These are phyloP conservation scores for Neodiprion pinetum DNA, from an alignment of 1,140 invertebrate species.

Conservation along the genomic window DNA sequence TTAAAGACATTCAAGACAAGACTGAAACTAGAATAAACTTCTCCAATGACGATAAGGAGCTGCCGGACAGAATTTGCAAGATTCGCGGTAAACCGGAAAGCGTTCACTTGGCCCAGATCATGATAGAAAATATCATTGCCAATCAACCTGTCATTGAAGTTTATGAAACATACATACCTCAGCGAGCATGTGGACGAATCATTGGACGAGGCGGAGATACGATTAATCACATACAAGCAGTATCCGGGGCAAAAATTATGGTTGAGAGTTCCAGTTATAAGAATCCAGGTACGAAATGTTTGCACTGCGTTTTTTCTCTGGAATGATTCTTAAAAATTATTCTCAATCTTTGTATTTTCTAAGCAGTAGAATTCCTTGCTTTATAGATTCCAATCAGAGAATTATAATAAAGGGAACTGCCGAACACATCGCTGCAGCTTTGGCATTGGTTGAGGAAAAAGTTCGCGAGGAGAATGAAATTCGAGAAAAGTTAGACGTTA, in stretches of 20 bases:
- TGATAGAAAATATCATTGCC: constrained; percentile 75
- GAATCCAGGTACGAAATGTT: constrained; percentile 27
- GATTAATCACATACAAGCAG: constrained; percentile 72
- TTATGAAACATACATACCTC: constrained; percentile 71
- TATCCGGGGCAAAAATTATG: constrained; percentile 70
- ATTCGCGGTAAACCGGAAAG: constrained; percentile 70
- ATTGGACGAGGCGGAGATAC: constrained; percentile 75
- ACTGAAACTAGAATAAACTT: constrained; percentile 76
- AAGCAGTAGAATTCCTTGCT: constrained; percentile 14
- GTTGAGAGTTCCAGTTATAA: constrained; percentile 41
- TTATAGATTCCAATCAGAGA: constrained; percentile 55
- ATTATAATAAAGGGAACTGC: constrained; percentile 67
- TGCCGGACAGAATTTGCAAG: constrained; percentile 63
- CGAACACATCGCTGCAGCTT: constrained; percentile 68
- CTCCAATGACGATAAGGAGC: constrained; percentile 52
- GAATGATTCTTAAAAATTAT: too few relatives aligned
- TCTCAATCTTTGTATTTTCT: too few relatives aligned
- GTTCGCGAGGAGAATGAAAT: constrained; percentile 64
- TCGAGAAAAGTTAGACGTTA: constrained; percentile 57
- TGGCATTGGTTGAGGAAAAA: constrained; percentile 67
- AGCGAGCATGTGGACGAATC: constrained; percentile 69
- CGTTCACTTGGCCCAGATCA: constrained; percentile 71
- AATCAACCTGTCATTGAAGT: constrained; percentile 71
- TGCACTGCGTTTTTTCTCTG: neutral
- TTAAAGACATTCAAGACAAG: constrained; percentile 75